These are phyloP conservation scores for Petroica traversi DNA, from an alignment of 2,113 vertebrate genomes.

Conservation along the genomic window DNA sequence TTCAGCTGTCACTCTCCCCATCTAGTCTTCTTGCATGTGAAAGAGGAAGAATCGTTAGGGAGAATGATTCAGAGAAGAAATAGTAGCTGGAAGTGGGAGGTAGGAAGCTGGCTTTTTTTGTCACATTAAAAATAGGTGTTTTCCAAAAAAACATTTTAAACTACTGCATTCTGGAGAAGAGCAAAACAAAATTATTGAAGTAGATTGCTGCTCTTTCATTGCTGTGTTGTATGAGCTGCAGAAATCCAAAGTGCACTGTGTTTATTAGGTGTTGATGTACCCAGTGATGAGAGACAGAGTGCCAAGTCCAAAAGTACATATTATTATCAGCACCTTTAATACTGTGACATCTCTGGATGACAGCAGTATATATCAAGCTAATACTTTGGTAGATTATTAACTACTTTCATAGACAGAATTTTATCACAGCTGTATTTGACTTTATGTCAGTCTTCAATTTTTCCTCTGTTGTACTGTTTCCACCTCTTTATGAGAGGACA, in stretches of 20 bases:
- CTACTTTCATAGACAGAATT: not conserved
- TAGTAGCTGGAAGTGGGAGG: conserved; percentile 21
- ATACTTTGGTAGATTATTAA: conserved; percentile 29
- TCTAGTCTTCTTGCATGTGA: not conserved
- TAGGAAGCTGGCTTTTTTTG: conserved; percentile 30
- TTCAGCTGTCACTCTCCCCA: not conserved
- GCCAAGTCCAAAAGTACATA: not conserved
- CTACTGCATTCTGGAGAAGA: not conserved
- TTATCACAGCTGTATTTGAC: not conserved
- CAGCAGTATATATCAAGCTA: not conserved
- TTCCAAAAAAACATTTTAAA: conserved; percentile 15
- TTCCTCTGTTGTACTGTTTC: not conserved
- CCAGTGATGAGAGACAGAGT: not conserved
- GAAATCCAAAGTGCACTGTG: not conserved
- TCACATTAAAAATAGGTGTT: conserved; percentile 12
- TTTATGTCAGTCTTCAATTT: not conserved
- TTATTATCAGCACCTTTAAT: conserved; percentile 16
- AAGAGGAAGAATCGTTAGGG: not conserved
- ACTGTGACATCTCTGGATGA: not conserved
- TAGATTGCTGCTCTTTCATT: not conserved
- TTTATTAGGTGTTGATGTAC: not conserved
- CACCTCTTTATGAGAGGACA: not conserved
- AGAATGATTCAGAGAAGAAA: conserved; percentile 22
- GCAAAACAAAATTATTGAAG: conserved; percentile 3
- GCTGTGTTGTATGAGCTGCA: not conserved